Conservation (phyloP, 2,113 vertebrate species). For the Lophius piscatorius region DNA sequence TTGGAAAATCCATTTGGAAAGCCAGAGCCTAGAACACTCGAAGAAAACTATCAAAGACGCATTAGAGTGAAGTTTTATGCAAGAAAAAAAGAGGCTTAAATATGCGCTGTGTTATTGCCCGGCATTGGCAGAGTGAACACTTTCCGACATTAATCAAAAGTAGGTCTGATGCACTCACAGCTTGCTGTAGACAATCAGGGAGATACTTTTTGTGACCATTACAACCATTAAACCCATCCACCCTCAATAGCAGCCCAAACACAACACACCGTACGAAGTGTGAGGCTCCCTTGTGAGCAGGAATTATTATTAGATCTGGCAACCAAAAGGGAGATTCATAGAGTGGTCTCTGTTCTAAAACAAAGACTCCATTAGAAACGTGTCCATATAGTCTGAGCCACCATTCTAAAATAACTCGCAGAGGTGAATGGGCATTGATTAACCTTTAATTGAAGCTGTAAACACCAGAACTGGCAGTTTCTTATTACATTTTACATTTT, state of each 20-base stretch:
- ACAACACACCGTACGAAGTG: conserved; percentile 39
- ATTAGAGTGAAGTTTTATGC: conserved; percentile 39
- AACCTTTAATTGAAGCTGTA: not conserved
- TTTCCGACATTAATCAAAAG: conserved; percentile 73
- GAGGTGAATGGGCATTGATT: conserved; percentile 1
- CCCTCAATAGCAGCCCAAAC: conserved; percentile 44
- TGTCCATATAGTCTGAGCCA: conserved; percentile 10
- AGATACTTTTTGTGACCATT: conserved; percentile 55
- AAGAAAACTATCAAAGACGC: conserved; percentile 57
- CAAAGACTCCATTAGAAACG: conserved; percentile 15
- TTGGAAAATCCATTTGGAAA: conserved; percentile 60
- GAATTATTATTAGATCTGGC: conserved; percentile 43
- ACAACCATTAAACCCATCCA: conserved; percentile 50
- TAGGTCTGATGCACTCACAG: conserved; percentile 50
- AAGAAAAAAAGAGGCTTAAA: conserved; percentile 41
- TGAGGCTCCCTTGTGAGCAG: conserved; percentile 23
- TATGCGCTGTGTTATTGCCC: conserved; percentile 45
- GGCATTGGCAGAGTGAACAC: conserved; percentile 36
- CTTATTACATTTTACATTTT: too few relatives aligned
- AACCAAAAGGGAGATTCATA: conserved; percentile 12
- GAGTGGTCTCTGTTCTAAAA: conserved; percentile 15
- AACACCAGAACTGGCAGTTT: too few relatives aligned
- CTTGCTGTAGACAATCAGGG: conserved; percentile 55
- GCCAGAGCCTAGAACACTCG: conserved; percentile 18
- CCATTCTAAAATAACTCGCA: conserved; percentile 8